These are phyloP conservation scores for Nephila pilipes DNA, from an alignment of 1,140 invertebrate genomes.

Conservation along the genomic window DNA sequence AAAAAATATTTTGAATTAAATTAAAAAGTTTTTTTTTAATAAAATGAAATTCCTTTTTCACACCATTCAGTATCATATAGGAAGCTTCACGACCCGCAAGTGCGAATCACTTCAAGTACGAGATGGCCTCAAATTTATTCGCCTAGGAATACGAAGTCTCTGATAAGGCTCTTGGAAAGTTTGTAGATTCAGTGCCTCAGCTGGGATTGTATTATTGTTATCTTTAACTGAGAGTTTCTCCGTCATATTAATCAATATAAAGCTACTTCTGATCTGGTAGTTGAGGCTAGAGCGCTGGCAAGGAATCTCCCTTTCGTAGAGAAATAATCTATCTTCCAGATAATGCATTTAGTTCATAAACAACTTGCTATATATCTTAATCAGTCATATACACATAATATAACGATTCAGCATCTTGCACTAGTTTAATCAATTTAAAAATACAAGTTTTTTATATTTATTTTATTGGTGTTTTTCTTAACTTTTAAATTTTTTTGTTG, in stretches of 20 bases:
- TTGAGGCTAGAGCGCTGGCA: background rate
- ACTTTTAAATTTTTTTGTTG: too few species aligned
- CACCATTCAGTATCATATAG: too few species aligned
- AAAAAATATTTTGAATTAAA: too few species aligned
- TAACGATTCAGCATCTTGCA: background rate
- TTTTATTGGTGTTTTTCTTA: too few species aligned
- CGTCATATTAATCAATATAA: background rate
- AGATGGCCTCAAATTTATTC: background rate
- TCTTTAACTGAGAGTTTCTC: background rate
- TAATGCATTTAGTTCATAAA: background rate
- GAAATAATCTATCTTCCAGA: background rate
- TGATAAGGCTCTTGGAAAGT: background rate
- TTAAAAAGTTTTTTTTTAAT: too few species aligned
- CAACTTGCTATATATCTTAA: background rate
- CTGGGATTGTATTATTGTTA: background rate
- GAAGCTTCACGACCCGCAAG: too few species aligned
- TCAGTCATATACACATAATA: background rate
- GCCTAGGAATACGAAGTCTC: background rate
- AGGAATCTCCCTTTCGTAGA: background rate
- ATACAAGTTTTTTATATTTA: too few species aligned
- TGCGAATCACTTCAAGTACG: too few species aligned
- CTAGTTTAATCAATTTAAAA: background rate
- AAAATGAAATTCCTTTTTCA: too few species aligned
- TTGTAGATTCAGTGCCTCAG: background rate
- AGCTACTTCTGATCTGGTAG: background rate